Percentiles rank a stretch among this genome's conserved stretches.
Evolutionary conservation across 2,888 invertebrate species (phyloP).

Genomic region (Drepanosiphum platanoidis): DNA sequence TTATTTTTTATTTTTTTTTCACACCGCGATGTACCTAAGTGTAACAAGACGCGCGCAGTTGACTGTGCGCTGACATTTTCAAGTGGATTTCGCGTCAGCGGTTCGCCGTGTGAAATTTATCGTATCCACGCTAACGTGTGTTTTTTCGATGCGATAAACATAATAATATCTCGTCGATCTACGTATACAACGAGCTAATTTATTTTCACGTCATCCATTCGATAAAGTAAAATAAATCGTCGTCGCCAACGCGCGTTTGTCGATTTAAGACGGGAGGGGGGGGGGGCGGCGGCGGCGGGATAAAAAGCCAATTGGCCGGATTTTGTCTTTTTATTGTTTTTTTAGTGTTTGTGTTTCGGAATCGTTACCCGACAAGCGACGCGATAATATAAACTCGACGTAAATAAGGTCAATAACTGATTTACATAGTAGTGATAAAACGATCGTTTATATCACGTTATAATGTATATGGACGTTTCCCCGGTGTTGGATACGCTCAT

Average conservation of each 20-base stretch:
- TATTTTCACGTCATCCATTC: neutral
- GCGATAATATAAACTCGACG: too few species aligned
- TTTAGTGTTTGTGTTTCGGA: neutral
- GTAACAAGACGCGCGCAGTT: neutral
- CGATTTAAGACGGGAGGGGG: too few species aligned
- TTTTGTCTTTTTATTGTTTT: neutral
- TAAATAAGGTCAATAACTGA: neutral
- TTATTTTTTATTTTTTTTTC: neutral
- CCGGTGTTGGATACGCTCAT: neutral
- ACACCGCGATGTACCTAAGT: neutral
- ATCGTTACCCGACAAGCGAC: too few species aligned
- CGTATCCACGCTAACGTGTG: neutral
- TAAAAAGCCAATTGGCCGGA: neutral
- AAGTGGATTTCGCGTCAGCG: neutral
- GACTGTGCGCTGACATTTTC: neutral
- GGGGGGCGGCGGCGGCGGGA: too few species aligned
- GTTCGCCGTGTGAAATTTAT: neutral
- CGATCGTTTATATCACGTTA: neutral
- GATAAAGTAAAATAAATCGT: neutral
- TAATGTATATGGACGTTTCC: neutral
- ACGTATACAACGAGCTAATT: neutral
- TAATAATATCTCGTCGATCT: neutral
- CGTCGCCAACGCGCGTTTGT: too few species aligned
- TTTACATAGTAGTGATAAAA: neutral
- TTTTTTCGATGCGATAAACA: constrained; percentile 28